Evolutionary conservation across 2,888 invertebrate genomes (phyloP).

Genomic region (Ochlodes sylvanus): DNA sequence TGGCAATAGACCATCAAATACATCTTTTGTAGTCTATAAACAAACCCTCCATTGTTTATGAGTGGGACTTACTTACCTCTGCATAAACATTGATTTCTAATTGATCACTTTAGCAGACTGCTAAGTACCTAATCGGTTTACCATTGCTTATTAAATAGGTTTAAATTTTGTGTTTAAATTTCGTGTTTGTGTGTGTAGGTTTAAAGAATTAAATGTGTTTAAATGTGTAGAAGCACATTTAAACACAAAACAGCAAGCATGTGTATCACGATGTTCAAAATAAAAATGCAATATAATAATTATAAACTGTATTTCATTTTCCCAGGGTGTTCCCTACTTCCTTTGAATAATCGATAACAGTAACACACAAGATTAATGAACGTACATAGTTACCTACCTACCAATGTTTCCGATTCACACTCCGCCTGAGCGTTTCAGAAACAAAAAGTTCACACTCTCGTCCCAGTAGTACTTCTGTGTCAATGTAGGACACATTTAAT

Average conservation of each 20-base stretch:
- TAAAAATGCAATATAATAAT: conserved; percentile 17
- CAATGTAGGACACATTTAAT: neutral
- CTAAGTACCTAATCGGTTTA: no score
- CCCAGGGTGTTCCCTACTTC: conserved; percentile 7
- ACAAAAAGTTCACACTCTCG: conserved; percentile 7
- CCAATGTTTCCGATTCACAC: neutral
- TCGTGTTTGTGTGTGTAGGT: no score
- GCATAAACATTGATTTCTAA: no score
- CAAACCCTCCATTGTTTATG: no score
- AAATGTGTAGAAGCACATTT: neutral
- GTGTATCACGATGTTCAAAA: neutral
- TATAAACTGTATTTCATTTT: conserved; percentile 20
- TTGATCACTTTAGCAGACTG: no score
- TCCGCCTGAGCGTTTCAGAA: neutral
- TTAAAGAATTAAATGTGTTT: neutral
- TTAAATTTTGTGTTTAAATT: no score
- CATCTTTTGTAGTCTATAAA: no score
- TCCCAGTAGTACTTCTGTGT: neutral
- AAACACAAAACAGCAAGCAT: no score
- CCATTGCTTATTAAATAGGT: no score
- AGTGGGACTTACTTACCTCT: no score
- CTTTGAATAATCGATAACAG: conserved; percentile 5
- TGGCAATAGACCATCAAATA: no score
- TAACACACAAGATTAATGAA: neutral
- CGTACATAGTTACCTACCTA: no score